Evolutionary conservation across 64 coral and sea anemone genomes (phyloP), one percentile per base, ranked within the genome.

Genomic region (Montipora efflorescens): DNA sequence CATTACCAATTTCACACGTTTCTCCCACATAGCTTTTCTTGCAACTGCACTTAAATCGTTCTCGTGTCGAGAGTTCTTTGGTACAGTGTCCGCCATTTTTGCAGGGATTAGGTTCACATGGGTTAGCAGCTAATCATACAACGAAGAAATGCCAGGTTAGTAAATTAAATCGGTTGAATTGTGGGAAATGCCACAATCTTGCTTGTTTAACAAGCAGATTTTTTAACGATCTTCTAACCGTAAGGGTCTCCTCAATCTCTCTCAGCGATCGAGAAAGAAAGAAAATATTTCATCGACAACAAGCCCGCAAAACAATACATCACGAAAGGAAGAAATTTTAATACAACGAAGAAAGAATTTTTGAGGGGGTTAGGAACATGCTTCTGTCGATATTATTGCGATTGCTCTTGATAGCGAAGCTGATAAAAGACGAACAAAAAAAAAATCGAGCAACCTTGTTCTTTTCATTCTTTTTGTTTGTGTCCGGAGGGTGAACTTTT

Each of bases 1-100:
- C 22, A 13, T 79, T 59, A 81, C 79, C 79, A 81, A 59, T 61
- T 81, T 53, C 79, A 81, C 79, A 81, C 2, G 79, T 81, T 57
- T 59, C 79, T 28, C 79, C 79, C 14, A 21, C 2, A 61, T 59
- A 36, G 9, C 52, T n/a, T 59, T 21, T 8, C 51, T 50, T 18
- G 4, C 79, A 81, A 5, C 14, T 8, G 23, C 79, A 81, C 10
- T 58, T 7, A 16, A 21, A 81, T 14, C 21, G 50, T 2, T 21
- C 52, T 5, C 11, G n/a, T 0, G 11, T 61, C 11, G 19, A 7
- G 1, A 19, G 16, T 9, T 61, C 48, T 61, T 81, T 53, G 5
- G 9, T 53, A 22, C 79, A 81, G 7, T 8, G 58, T 53, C 52
- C 79, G 12, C 16, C 79, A 81, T 81, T 81, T 59, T 81, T 59